Conservation (phyloP, 30 jellyfish, hydroid and myxozoan genomes). For the Turritopsis dohrnii region DNA sequence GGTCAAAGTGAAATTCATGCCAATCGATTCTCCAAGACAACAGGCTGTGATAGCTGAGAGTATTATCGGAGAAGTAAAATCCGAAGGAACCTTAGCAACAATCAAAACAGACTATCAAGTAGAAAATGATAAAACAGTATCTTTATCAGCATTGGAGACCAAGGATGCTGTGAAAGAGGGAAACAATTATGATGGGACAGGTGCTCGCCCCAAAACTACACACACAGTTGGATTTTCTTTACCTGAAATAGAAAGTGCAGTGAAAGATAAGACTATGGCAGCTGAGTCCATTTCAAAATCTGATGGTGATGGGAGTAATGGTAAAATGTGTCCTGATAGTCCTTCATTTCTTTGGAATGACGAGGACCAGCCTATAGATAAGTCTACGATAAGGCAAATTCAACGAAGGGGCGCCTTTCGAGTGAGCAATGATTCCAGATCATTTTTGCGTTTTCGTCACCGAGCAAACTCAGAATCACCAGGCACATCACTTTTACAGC, state of each 20-base stretch:
- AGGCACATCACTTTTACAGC: constrained; percentile 51
- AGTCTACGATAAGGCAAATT: constrained; percentile 32
- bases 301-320: constrained; percentile 18
- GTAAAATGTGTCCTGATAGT: not conserved
- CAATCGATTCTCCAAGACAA: constrained; percentile 3
- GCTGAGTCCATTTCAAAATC: constrained; percentile 26
- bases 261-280: not conserved
- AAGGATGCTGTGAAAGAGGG: constrained; percentile 12
- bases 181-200: constrained; percentile 22
- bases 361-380: not conserved
- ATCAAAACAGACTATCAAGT: constrained; percentile 22
- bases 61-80: constrained; percentile 17
- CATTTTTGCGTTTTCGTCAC: constrained; percentile 35
- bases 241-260: constrained; percentile 78
- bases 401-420: constrained; percentile 72
- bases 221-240: constrained; percentile 89
- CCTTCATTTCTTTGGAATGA: not conserved
- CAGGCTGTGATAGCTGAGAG: constrained; percentile 7
- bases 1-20: constrained; percentile 1
- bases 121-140: constrained; percentile 69
- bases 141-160: constrained; percentile 71
- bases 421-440: not conserved
- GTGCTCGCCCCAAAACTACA: constrained; percentile 50
- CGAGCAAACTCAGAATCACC: constrained; percentile 56
- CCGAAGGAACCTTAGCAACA: constrained; percentile 29